phyloP scores from a whole-genome alignment of 2,113 vertebrate genomes.

The Pseudorectes ferrugineus region DNA sequence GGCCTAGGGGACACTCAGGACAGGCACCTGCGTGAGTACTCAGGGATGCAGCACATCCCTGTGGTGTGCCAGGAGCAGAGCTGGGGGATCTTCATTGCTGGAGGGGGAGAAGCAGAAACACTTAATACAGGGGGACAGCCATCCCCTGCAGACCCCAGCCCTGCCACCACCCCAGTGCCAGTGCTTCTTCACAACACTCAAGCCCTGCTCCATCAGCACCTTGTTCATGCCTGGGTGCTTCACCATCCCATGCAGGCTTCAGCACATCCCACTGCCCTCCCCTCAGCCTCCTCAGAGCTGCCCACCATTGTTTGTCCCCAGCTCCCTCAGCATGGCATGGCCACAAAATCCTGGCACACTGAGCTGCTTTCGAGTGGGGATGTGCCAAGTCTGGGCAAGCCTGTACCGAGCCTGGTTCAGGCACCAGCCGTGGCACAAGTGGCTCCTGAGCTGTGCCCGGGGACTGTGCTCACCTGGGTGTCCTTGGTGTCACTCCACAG shows the following conservation, averaged over 20 bases:
- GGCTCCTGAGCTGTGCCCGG: fast-evolving
- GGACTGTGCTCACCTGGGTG: not conserved
- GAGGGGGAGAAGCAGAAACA: not conserved
- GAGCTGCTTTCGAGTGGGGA: not conserved
- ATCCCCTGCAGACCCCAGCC: not conserved
- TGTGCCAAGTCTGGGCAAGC: not conserved
- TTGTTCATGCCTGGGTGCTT: slow-evolving; percentile 33
- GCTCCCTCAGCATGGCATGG: not conserved
- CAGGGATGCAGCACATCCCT: not conserved
- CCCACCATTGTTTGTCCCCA: not conserved
- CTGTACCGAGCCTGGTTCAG: not conserved
- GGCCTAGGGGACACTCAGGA: not conserved
- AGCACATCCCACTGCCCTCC: not conserved
- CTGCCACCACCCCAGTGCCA: not conserved
- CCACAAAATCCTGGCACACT: fast-evolving
- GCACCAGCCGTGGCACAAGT: fast-evolving
- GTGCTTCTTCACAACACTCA: slow-evolving; percentile 31
- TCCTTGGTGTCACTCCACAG: not conserved
- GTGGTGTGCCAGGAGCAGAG: not conserved
- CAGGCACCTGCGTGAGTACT: not conserved
- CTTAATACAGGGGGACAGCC: not conserved
- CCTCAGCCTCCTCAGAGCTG: fast-evolving
- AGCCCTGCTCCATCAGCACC: slow-evolving; percentile 9
- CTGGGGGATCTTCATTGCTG: not conserved
- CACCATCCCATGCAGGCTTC: not conserved